Evolutionary conservation across 2,888 invertebrate genomes (phyloP).

Genomic region (Phanerotoma sp.): DNA sequence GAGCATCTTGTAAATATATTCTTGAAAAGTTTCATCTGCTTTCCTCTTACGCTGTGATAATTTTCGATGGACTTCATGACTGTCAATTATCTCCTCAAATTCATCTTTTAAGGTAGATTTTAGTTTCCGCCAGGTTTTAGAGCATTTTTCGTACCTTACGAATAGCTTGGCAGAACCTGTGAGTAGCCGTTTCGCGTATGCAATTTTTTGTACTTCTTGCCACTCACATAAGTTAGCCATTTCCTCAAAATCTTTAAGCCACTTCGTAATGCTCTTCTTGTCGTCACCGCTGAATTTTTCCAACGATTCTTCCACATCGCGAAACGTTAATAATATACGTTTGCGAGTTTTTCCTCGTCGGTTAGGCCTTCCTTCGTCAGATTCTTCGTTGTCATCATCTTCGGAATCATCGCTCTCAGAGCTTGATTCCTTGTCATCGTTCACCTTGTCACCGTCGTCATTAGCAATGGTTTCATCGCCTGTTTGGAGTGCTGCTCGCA

Average conservation of each 20-base stretch:
- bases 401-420: too few species aligned
- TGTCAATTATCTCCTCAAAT: constrained; percentile 3
- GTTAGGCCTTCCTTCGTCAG: constrained; percentile 31
- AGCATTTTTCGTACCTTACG: constrained; percentile 16
- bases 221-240: constrained; percentile 25
- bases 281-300: too few species aligned
- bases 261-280: constrained; percentile 15
- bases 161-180: too few species aligned
- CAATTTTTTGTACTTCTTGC: constrained; percentile 30
- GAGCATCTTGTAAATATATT: constrained; percentile 11
- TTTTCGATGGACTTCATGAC: constrained; percentile 8
- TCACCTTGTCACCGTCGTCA: too few species aligned
- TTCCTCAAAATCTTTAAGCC: constrained; percentile 34
- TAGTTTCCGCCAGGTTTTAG: constrained; percentile 17
- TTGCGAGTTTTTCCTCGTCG: too few species aligned
- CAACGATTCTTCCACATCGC: too few species aligned
- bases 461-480: too few species aligned
- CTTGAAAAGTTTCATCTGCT: constrained; percentile 12
- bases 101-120: constrained; percentile 17
- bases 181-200: constrained; percentile 30
- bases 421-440: too few species aligned
- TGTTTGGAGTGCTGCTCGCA: too few species aligned
- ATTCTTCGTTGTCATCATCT: too few species aligned
- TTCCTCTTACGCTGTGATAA: constrained; percentile 9
- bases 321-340: too few species aligned